Percentiles rank a stretch among this genome's conserved stretches.
Conservation (phyloP, 2,113 vertebrate genomes). For the Butorides virescens region DNA sequence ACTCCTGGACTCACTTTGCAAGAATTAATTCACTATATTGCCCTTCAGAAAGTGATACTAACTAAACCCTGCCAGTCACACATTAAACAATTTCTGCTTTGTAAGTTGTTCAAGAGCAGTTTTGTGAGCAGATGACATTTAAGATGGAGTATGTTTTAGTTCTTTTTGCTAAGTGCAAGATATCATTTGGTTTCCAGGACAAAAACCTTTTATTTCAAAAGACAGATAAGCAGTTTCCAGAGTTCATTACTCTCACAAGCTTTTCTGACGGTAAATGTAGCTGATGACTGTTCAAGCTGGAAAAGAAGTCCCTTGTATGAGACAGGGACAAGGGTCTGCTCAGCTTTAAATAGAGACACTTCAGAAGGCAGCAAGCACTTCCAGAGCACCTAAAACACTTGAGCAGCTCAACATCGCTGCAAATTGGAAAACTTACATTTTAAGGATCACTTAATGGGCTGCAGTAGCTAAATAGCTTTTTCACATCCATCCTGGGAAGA, state of each 20-base stretch:
- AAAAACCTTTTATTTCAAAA: slow-evolving; percentile 10
- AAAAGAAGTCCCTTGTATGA: not conserved
- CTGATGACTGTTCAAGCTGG: not conserved
- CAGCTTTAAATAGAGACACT: not conserved
- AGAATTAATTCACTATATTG: not conserved
- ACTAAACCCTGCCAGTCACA: not conserved
- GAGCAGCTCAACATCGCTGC: not conserved
- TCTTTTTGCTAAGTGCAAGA: not conserved
- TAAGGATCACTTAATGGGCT: not conserved
- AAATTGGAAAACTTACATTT: not conserved
- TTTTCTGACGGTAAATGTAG: not conserved
- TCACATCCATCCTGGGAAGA: not conserved
- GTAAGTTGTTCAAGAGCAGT: not conserved
- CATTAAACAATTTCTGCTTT: not conserved
- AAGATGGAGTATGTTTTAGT: not conserved
- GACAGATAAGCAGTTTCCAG: not conserved
- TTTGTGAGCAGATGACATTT: not conserved
- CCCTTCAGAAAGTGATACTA: not conserved
- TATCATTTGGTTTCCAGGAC: not conserved
- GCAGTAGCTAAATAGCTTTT: not conserved
- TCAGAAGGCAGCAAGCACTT: not conserved
- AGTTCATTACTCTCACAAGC: not conserved
- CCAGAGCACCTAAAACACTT: not conserved
- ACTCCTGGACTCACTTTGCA: not conserved
- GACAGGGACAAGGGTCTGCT: not conserved